Evolutionary conservation across 2,888 invertebrate genomes (phyloP), one percentile per base, ranked within the genome.

Genomic region (Agriotes lineatus): DNA sequence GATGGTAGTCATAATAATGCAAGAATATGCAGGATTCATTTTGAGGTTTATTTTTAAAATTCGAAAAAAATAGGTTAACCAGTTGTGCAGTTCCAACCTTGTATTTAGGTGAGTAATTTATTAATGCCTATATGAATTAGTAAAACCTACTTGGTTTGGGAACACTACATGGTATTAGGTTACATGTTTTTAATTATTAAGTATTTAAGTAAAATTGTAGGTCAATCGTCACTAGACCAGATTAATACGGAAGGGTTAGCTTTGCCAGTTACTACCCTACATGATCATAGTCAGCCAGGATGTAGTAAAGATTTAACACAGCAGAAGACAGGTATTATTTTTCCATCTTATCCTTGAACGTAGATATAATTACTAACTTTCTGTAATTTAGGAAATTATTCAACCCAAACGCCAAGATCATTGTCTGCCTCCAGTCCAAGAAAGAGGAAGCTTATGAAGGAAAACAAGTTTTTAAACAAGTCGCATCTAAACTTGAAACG

Each of bases 361-460:
- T n/a, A n/a, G n/a, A n/a, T n/a, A n/a, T n/a, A n/a, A n/a, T n/a
- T n/a, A n/a, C n/a, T n/a, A n/a, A n/a, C n/a, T n/a, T n/a, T n/a
- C n/a, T 50, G 7, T 20, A 1, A 50, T 22, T 50, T 22, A 50
- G 20, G 0, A 7, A 12, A 22, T 22, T 22, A n/a, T 22, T 14
- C 50, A 9, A 25, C 12, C 22, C 50, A 50, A 22, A 50, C 50
- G 1, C 25, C 50, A 1, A 7, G n/a, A 25, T n/a, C 4, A 6
- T 25, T 50, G 14, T 50, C 50, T 50, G 50, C 50, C 22, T 22
- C 12, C 25, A 50, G 25, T 14, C 50, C 50, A 22, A 20, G 50
- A 12, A 50, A 50, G 18, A 48, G 19, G 5, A 48, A 48, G 19
- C 48, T 48, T 1, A 1, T 18, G 9, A 18, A 18, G 6, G 22